Percentiles rank a stretch among this genome's conserved stretches.
Evolutionary conservation across 2,797 vertebrate genomes (phyloP).

Genomic region (Alosa sapidissima): DNA sequence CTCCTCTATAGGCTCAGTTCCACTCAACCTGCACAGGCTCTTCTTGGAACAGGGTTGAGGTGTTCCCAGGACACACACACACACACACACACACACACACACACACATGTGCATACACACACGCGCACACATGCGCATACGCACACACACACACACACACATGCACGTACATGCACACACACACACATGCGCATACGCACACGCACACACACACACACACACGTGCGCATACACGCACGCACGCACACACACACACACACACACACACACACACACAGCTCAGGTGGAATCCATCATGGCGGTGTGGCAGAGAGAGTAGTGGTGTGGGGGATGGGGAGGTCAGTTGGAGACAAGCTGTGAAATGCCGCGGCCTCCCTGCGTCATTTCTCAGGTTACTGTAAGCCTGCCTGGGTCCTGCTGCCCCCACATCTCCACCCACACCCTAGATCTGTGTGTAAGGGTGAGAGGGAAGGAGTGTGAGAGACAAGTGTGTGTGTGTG

Average conservation of each 20-base stretch:
- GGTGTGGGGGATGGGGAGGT: conserved; percentile 56
- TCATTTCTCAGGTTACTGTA: conserved; percentile 73
- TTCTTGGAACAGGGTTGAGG: background rate
- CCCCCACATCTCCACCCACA: conserved; percentile 21
- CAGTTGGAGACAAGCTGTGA: conserved; percentile 65
- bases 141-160: conserved; percentile 47
- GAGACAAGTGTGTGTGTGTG: background rate
- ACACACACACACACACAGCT: conserved; percentile 37
- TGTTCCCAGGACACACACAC: background rate
- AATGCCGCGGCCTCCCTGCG: conserved; percentile 69
- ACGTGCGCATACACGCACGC: background rate
- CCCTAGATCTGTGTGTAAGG: background rate
- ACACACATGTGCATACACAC: background rate
- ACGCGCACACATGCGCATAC: background rate
- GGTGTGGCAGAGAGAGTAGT: conserved; percentile 43
- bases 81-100: no score
- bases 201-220: conserved; percentile 36
- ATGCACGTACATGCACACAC: no score
- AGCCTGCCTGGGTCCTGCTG: conserved; percentile 55
- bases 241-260: conserved; percentile 35
- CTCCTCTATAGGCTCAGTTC: background rate
- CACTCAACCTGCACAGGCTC: background rate
- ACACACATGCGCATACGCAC: conserved; percentile 46
- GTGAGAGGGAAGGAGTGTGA: background rate
- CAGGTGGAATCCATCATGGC: conserved; percentile 37